phyloP scores from a whole-genome alignment of 2,797 vertebrate genomes.

The Paedocypris micromegethes region DNA sequence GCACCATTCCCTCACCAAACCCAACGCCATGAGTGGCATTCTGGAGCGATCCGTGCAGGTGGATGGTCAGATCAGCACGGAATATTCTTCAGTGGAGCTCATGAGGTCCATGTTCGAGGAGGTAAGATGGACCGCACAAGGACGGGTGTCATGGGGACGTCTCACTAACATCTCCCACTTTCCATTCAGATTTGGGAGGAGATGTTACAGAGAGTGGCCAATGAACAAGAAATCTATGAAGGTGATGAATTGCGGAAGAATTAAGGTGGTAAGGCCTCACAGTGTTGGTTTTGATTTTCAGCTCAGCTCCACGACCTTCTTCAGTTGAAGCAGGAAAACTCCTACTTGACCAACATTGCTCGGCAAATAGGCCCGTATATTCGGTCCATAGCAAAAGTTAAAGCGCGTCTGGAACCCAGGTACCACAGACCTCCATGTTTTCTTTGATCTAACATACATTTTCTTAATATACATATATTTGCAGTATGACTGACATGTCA shows the following conservation, averaged over 20 bases:
- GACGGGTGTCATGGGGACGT: background rate
- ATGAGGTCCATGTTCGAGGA: slow-evolving; percentile 74
- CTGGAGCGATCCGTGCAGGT: slow-evolving; percentile 71
- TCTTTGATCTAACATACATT: background rate
- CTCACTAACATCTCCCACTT: slow-evolving; percentile 4
- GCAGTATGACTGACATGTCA: too few species aligned
- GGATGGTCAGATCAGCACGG: slow-evolving; percentile 67
- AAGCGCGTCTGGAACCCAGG: slow-evolving; percentile 80
- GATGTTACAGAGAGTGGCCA: slow-evolving; percentile 75
- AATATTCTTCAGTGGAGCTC: slow-evolving; percentile 68
- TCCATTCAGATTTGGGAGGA: slow-evolving; percentile 76
- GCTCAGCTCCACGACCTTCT: slow-evolving; percentile 77
- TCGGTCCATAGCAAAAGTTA: slow-evolving; percentile 78
- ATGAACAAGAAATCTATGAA: slow-evolving; percentile 82
- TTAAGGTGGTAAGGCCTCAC: background rate
- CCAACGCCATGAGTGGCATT: slow-evolving; percentile 73
- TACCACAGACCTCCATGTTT: slow-evolving; percentile 42
- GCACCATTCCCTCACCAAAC: slow-evolving; percentile 79
- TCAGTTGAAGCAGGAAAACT: slow-evolving; percentile 77
- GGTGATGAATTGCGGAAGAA: slow-evolving; percentile 54
- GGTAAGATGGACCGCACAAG: slow-evolving; percentile 53
- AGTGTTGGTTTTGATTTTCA: slow-evolving; percentile 39
- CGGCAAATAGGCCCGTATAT: slow-evolving; percentile 78
- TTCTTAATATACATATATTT: too few species aligned
- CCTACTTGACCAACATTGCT: slow-evolving; percentile 73